Percentiles rank a stretch among this genome's conserved stretches.
Conservation (phyloP, 1,140 invertebrate species). For the Hycleus phaleratus region DNA sequence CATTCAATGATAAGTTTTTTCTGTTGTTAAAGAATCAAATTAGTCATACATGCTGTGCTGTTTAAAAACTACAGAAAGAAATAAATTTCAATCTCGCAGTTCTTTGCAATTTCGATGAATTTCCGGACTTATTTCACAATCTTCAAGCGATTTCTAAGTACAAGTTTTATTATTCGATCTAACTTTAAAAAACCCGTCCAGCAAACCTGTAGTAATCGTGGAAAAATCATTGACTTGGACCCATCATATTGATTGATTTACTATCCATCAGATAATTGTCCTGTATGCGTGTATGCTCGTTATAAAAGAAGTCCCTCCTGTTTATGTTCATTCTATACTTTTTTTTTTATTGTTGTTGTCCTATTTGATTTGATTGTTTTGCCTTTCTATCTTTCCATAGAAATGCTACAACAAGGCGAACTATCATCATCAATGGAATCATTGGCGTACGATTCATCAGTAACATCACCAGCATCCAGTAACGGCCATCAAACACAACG, state of each 20-base stretch:
- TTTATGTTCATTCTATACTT: background rate
- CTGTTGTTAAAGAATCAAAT: no score
- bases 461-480: conserved; percentile 60
- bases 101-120: no score
- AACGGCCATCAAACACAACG: conserved; percentile 49
- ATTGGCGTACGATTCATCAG: conserved; percentile 62
- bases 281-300: no score
- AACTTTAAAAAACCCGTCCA: background rate
- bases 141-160: no score
- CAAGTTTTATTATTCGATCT: no score
- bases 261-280: background rate
- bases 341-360: no score
- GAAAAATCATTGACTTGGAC: conserved; percentile 1
- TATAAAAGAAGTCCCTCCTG: no score
- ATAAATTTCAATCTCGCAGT: no score
- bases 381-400: conserved; percentile 41
- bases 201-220: background rate
- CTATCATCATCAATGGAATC: conserved; percentile 71
- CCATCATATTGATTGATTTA: conserved; percentile 4
- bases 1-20: no score
- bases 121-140: no score
- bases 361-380: background rate
- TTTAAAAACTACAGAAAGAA: no score
- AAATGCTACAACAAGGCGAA: conserved; percentile 63
- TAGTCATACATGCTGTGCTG: no score